phyloP scores from a whole-genome alignment of 2,797 vertebrate species.

The Adelosebastes latens region DNA sequence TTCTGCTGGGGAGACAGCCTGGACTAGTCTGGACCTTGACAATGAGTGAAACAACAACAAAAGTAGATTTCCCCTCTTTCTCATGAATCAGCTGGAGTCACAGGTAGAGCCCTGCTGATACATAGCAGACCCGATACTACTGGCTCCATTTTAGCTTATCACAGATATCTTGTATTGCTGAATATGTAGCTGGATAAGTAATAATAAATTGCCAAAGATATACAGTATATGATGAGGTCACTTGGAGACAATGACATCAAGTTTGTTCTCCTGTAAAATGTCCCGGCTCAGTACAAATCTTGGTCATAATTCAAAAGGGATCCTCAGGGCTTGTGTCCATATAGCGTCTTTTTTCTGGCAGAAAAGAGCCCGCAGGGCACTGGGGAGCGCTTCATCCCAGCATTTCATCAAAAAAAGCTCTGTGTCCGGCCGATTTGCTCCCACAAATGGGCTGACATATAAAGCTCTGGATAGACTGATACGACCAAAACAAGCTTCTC shows the following conservation, averaged over 20 bases:
- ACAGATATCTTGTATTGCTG: not conserved
- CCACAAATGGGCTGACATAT: too few species aligned
- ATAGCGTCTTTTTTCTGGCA: not conserved
- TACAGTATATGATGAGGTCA: not conserved
- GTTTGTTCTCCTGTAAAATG: not conserved
- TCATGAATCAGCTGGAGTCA: not conserved
- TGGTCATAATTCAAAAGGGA: not conserved
- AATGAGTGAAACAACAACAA: slow-evolving; percentile 32
- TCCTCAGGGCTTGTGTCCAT: not conserved
- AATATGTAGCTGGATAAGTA: not conserved
- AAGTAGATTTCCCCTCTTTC: not conserved
- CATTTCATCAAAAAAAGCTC: not conserved
- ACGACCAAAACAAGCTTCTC: not conserved
- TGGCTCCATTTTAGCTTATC: not conserved
- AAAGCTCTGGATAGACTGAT: too few species aligned
- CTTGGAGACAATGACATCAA: not conserved
- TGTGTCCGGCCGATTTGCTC: not conserved
- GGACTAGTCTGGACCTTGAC: slow-evolving; percentile 30
- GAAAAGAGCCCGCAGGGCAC: not conserved
- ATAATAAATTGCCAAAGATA: not conserved
- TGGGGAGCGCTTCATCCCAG: not conserved
- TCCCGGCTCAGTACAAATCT: not conserved
- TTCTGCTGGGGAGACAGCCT: slow-evolving; percentile 19
- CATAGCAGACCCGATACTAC: not conserved
- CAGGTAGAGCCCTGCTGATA: not conserved